Percentiles rank a stretch among this genome's conserved stretches.
phyloP scores from a whole-genome alignment of 2,797 vertebrate genomes.

The Buceros bicornis region DNA sequence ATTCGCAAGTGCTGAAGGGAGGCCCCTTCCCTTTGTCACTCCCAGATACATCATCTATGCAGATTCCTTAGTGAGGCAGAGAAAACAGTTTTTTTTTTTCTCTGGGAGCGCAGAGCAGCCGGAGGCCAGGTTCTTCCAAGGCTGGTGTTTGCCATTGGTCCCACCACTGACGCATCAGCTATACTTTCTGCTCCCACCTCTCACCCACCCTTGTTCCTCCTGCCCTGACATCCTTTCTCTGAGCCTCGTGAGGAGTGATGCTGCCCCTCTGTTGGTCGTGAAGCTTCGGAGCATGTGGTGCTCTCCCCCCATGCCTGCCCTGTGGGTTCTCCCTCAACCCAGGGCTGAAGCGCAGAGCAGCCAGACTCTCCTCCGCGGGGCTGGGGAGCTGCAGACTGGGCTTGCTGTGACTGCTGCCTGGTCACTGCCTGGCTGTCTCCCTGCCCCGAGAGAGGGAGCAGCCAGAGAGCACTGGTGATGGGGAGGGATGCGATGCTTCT shows the following conservation, averaged over 20 bases:
- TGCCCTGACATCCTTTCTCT: neutral
- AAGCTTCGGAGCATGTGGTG: neutral
- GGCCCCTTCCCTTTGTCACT: neutral
- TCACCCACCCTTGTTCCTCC: neutral
- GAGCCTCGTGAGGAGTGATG: neutral
- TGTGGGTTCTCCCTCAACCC: neutral
- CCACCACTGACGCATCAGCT: neutral
- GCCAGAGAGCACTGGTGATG: neutral
- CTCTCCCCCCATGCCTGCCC: rapidly evolving
- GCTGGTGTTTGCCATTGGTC: rapidly evolving
- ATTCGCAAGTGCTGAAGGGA: neutral
- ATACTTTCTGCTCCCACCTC: neutral
- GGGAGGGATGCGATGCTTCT: neutral
- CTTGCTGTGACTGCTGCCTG: neutral
- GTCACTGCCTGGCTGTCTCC: neutral
- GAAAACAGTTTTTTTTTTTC: neutral
- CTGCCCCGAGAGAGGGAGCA: neutral
- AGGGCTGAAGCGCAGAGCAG: neutral
- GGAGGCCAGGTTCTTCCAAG: neutral
- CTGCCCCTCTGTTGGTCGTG: neutral
- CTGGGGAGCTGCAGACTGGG: neutral
- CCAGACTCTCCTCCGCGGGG: rapidly evolving
- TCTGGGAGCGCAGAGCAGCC: rapidly evolving
- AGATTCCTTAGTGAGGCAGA: neutral
- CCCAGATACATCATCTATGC: rapidly evolving